Conservation (phyloP, 2,113 vertebrate species). For the Felis catus region F.catus_Fca126_mat1.0 CM031412.1:237765001-237765500, state of each 20-base stretch:
- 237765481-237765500: not conserved
- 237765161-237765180: not conserved
- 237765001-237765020: accelerated
- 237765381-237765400: not conserved
- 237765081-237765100: not conserved
- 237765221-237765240: not conserved
- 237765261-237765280: not conserved
- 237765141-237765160: not conserved
- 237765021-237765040: not conserved
- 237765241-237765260: not conserved
- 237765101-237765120: not conserved
- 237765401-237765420: not conserved
- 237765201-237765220: not conserved
- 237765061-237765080: not conserved
- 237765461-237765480: not conserved
- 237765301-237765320: not conserved
- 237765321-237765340: not conserved
- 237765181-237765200: not conserved
- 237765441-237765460: not conserved
- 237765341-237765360: accelerated
- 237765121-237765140: not conserved
- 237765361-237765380: not conserved
- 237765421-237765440: not conserved
- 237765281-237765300: not conserved
- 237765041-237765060: not conserved